phyloP scores from a whole-genome alignment of 2,888 invertebrate genomes.

The Lochmaea crataegi region DNA sequence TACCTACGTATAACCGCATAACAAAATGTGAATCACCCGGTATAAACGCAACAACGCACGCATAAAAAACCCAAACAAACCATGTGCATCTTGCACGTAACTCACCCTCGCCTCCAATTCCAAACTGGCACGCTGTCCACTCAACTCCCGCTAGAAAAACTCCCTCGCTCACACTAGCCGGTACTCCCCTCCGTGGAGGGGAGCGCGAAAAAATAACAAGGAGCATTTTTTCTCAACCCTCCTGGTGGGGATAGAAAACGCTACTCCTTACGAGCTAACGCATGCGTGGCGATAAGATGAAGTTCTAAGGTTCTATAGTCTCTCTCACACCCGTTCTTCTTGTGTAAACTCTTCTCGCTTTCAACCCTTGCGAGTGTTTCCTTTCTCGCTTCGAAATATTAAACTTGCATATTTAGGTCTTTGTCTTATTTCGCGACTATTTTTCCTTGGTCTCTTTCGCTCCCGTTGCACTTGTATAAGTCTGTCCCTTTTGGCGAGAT shows the following conservation, averaged over 20 bases:
- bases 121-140: slow-evolving; percentile 46
- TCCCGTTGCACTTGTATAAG: slow-evolving; percentile 59
- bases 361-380: slow-evolving; percentile 59
- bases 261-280: slow-evolving; percentile 63
- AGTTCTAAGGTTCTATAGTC: slow-evolving; percentile 63
- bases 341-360: slow-evolving; percentile 58
- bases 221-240: slow-evolving; percentile 60
- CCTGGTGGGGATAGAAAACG: slow-evolving; percentile 59
- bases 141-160: slow-evolving; percentile 44
- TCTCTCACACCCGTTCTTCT: slow-evolving; percentile 58
- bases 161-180: slow-evolving; percentile 47
- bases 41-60: slow-evolving; percentile 37
- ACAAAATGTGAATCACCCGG: slow-evolving; percentile 33
- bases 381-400: slow-evolving; percentile 57
- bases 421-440: slow-evolving; percentile 61
- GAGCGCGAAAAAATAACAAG: slow-evolving; percentile 61
- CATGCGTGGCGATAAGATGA: slow-evolving; percentile 63
- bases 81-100: slow-evolving; percentile 40
- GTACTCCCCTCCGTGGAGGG: slow-evolving; percentile 55
- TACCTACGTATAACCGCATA: slow-evolving; percentile 11
- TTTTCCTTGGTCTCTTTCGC: slow-evolving; percentile 57
- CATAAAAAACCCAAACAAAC: slow-evolving; percentile 39
- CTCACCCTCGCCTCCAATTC: slow-evolving; percentile 39
- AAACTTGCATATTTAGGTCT: slow-evolving; percentile 60
- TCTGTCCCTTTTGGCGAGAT: slow-evolving; percentile 54